Evolutionary conservation across 2,797 vertebrate species (phyloP).

Genomic region (Oophaga sylvatica): DNA sequence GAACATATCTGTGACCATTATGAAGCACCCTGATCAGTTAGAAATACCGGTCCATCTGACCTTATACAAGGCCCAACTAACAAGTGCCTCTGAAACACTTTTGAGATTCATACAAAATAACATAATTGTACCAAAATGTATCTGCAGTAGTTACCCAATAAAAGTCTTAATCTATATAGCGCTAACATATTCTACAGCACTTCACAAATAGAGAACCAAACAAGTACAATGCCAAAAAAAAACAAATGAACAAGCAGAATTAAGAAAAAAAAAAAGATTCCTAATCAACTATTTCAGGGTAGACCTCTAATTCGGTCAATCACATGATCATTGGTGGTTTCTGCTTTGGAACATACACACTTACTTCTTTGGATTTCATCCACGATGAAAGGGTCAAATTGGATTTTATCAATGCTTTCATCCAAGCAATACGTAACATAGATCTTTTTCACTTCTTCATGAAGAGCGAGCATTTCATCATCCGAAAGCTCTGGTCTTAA

Average conservation of each 20-base stretch:
- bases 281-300: not conserved
- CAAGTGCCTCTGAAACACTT: too few species aligned
- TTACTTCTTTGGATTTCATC: conserved; percentile 89
- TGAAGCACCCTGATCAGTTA: too few species aligned
- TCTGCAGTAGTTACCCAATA: too few species aligned
- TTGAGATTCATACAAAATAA: too few species aligned
- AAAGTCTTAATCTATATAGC: too few species aligned
- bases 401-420: conserved; percentile 93
- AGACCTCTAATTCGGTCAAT: not conserved
- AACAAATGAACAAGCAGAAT: not conserved
- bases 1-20: too few species aligned
- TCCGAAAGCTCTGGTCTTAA: conserved; percentile 88
- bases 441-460: conserved; percentile 88
- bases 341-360: conserved; percentile 58
- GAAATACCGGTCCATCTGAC: too few species aligned
- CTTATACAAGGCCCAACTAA: too few species aligned
- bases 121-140: too few species aligned
- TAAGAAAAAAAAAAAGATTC: not conserved
- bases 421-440: conserved; percentile 92
- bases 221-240: not conserved
- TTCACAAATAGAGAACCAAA: not conserved
- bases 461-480: conserved; percentile 82
- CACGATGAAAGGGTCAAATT: conserved; percentile 88
- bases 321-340: not conserved
- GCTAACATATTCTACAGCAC: too few species aligned